phyloP scores from a whole-genome alignment of 2,797 vertebrate genomes.

The Eleutherodactylus coqui region DNA sequence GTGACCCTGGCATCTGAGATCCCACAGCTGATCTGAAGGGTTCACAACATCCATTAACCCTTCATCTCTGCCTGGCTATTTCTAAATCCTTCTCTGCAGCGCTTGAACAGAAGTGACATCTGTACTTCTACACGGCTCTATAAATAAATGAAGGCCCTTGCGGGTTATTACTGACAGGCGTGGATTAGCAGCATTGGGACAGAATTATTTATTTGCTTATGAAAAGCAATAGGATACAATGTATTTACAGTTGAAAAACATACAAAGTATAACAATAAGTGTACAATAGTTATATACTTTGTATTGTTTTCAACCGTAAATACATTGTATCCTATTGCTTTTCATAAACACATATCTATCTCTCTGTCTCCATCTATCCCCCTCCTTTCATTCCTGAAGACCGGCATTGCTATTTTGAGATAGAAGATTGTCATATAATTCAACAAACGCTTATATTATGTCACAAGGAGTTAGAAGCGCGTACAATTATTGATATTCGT shows the following conservation, averaged over 20 bases:
- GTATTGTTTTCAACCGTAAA: too few species aligned
- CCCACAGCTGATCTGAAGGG: slow-evolving; percentile 9
- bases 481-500: not conserved
- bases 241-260: not conserved
- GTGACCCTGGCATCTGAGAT: slow-evolving; percentile 10
- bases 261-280: too few species aligned
- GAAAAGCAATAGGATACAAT: not conserved
- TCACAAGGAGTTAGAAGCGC: not conserved
- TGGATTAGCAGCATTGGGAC: not conserved
- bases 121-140: slow-evolving; percentile 15
- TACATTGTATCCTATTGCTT: not conserved
- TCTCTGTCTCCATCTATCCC: too few species aligned
- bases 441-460: slow-evolving; percentile 19
- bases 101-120: slow-evolving; percentile 28
- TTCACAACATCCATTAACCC: slow-evolving; percentile 14
- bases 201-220: not conserved
- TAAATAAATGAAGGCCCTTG: slow-evolving; percentile 36
- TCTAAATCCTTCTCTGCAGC: slow-evolving; percentile 38
- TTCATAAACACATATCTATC: not conserved
- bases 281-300: too few species aligned
- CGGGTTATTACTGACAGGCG: slow-evolving; percentile 17
- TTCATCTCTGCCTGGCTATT: slow-evolving; percentile 10
- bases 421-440: not conserved
- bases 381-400: not conserved
- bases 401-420: not conserved